These are phyloP conservation scores for Philaethria dido DNA, from an alignment of 2,888 invertebrate species.

Conservation along the genomic window DNA sequence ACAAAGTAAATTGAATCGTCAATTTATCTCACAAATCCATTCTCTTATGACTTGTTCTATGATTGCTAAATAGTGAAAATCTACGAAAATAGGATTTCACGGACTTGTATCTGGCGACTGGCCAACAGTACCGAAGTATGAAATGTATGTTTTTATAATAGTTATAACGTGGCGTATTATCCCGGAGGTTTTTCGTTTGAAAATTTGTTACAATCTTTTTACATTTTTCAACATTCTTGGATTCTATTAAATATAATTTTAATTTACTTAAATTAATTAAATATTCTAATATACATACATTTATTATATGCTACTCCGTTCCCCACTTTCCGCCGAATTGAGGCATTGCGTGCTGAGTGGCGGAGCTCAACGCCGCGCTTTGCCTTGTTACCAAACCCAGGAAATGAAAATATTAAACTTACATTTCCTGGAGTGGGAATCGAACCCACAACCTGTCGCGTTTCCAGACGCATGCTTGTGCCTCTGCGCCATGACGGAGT, in stretches of 20 bases:
- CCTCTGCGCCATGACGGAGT: no score
- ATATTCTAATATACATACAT: no score
- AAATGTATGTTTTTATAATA: slow-evolving; percentile 25
- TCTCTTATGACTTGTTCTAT: slow-evolving; percentile 45
- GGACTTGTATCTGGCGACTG: slow-evolving; percentile 58
- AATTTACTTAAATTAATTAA: no score
- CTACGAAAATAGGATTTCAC: slow-evolving; percentile 67
- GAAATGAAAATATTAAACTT: no score
- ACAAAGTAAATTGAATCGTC: not conserved
- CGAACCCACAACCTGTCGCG: no score
- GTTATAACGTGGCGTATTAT: slow-evolving; percentile 11
- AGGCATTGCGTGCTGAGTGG: no score
- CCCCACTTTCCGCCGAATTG: no score
- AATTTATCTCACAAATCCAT: not conserved
- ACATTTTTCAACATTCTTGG: not conserved
- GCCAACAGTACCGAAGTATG: slow-evolving; percentile 51
- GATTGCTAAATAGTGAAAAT: slow-evolving; percentile 53
- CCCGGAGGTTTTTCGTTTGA: not conserved
- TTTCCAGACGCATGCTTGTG: no score
- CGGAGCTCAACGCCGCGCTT: no score
- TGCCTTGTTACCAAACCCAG: no score
- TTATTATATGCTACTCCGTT: no score
- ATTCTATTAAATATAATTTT: not conserved
- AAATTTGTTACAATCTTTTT: not conserved
- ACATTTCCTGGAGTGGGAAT: no score